Conservation (phyloP, 2,797 vertebrate species). For the Spinibarbus caldwelli region DNA sequence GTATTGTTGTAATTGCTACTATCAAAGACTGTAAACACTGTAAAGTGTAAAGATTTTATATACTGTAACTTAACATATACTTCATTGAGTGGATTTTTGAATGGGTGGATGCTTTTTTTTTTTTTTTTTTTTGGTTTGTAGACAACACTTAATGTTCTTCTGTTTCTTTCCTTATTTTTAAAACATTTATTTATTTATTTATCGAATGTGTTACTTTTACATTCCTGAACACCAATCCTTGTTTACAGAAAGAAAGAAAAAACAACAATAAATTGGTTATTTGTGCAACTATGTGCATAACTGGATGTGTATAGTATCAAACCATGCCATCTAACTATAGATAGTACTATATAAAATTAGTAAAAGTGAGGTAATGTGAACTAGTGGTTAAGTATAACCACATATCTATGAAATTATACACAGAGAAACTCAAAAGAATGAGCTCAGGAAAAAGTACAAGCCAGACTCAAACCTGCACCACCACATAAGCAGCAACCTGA, state of each 20-base stretch:
- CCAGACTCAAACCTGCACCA: not conserved
- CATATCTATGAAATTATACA: not conserved
- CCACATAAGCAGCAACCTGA: not conserved
- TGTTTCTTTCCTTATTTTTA: not conserved
- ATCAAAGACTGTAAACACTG: not conserved
- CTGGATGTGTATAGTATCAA: not conserved
- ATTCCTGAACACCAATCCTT: not conserved
- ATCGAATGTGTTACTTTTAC: too few relatives aligned
- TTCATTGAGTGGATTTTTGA: not conserved
- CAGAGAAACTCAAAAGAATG: not conserved
- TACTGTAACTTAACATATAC: not conserved
- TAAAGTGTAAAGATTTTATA: not conserved
- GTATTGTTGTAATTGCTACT: not conserved
- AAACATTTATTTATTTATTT: too few relatives aligned
- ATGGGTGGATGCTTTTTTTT: not conserved
- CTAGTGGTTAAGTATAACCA: not conserved
- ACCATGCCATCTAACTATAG: not conserved
- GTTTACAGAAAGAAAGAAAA: not conserved
- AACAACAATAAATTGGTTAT: not conserved
- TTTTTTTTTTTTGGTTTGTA: not conserved
- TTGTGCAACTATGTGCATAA: not conserved
- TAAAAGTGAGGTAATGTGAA: not conserved
- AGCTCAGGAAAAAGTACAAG: not conserved
- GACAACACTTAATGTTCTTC: not conserved
- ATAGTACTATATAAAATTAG: not conserved